phyloP scores from a whole-genome alignment of 2,113 vertebrate genomes.

The Athene noctua region DNA sequence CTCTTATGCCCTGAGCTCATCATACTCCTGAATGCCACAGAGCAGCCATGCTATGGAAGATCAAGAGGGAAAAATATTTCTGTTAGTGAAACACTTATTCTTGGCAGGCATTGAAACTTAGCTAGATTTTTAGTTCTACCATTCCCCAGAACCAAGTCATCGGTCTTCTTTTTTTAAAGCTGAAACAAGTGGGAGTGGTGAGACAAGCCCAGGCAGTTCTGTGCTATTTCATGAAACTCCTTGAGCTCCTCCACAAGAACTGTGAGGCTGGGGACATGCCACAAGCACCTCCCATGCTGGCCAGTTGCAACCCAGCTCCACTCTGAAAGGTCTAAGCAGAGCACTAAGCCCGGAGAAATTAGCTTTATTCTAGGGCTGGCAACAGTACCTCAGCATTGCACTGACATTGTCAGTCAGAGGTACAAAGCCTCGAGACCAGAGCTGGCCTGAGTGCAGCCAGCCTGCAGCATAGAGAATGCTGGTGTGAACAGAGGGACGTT shows the following conservation, averaged over 20 bases:
- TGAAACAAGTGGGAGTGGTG: neutral
- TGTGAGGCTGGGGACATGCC: neutral
- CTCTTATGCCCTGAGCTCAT: slow-evolving; percentile 57
- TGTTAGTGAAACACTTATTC: slow-evolving; percentile 32
- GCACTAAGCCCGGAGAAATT: neutral
- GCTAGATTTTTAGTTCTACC: slow-evolving; percentile 5
- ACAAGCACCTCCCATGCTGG: neutral
- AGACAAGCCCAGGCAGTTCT: neutral
- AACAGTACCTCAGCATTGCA: neutral
- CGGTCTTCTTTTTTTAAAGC: neutral
- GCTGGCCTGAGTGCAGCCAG: neutral
- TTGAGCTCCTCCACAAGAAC: neutral
- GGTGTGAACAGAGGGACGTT: neutral
- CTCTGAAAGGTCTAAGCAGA: neutral
- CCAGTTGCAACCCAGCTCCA: neutral
- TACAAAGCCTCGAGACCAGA: neutral
- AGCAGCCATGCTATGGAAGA: neutral
- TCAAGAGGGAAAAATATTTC: slow-evolving; percentile 36
- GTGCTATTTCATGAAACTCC: neutral
- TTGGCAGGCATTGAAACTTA: neutral
- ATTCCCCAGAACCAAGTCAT: neutral
- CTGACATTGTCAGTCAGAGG: neutral
- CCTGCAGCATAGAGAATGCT: neutral
- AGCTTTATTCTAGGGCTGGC: neutral
- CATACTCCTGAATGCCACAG: slow-evolving; percentile 47